These are phyloP conservation scores for Aldabrachelys gigantea DNA, from an alignment of 2,113 vertebrate species.

Conservation along the genomic window DNA sequence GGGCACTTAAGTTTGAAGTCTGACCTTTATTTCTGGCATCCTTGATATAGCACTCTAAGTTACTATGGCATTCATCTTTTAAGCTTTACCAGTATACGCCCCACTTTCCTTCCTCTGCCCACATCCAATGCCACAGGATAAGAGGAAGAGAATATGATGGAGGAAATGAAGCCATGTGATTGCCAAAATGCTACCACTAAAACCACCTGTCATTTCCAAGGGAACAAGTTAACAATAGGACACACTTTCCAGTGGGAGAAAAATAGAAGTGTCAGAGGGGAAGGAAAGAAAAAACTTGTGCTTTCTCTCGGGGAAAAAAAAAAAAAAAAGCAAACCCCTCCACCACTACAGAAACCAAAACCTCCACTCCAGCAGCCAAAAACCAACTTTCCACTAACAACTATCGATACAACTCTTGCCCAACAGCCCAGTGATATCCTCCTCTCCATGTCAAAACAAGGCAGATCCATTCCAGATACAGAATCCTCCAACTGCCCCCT, in stretches of 20 bases:
- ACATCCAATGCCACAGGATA: background rate
- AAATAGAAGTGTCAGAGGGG: background rate
- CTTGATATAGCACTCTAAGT: conserved; percentile 1
- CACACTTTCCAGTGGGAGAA: fast-evolving
- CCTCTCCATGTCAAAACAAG: background rate
- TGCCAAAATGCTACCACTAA: background rate
- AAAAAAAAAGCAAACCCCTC: background rate
- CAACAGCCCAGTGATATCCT: background rate
- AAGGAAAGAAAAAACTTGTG: background rate
- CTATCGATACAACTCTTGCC: background rate
- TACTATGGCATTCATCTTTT: background rate
- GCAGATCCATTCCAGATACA: background rate
- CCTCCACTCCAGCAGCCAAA: background rate
- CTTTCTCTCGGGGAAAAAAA: background rate
- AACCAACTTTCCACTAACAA: background rate
- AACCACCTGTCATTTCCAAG: background rate
- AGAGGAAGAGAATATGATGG: background rate
- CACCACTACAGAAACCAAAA: background rate
- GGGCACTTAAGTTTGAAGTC: background rate
- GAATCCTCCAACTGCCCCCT: background rate
- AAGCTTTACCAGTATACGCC: background rate
- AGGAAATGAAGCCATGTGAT: background rate
- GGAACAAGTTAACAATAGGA: background rate
- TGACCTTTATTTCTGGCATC: conserved; percentile 27
- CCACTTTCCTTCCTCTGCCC: background rate